Evolutionary conservation across 2,888 invertebrate genomes (phyloP), one percentile per base, ranked within the genome.

Genomic region (Nomada hirtipes): DNA sequence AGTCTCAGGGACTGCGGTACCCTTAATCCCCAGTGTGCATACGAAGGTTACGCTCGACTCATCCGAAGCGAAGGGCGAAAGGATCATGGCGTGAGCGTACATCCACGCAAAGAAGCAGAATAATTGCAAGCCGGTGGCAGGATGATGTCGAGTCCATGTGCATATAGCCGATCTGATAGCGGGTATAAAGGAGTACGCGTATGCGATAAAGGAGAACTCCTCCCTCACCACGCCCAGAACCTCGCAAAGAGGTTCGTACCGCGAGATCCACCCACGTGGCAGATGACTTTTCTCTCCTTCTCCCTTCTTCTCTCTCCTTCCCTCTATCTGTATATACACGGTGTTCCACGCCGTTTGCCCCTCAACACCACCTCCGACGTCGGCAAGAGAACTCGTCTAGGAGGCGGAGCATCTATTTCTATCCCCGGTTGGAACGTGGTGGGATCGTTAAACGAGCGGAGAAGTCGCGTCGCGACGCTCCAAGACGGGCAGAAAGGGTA

Each of bases 361-460:
- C 47, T 55, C 55, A 20, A 29, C 76, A 52, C 69, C 80, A 69
- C 71, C 61, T 64, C 68, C 69, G 50, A 61, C 59, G 57, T 63
- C 74, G 75, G 7, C 82, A 76, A 75, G 84, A 79, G 80, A 74
- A 73, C 87, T 90, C 75, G 86, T 91, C 92, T 91, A 91, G 92
- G 91, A 93, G 93, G 93, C 93, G 93, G 93, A 88, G 93, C 93
- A 85, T 90, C 90, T 91, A 91, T 91, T 92, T 91, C 92, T 92
- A 92, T 89, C 84, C 73, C 57, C 67, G 79, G 63, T 36, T 57
- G 52, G 71, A 74, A 72, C 68, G 78, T 52, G 72, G 68, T 63
- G 79, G 86, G 84, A 82, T 82, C 90, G 85, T 78, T 82, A 86
- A 87, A 81, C 75, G 80, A 85, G 67, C 72, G 36, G 82, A 57